Evolutionary conservation across 64 coral and sea anemone genomes (phyloP).

Genomic region (Montipora efflorescens): DNA sequence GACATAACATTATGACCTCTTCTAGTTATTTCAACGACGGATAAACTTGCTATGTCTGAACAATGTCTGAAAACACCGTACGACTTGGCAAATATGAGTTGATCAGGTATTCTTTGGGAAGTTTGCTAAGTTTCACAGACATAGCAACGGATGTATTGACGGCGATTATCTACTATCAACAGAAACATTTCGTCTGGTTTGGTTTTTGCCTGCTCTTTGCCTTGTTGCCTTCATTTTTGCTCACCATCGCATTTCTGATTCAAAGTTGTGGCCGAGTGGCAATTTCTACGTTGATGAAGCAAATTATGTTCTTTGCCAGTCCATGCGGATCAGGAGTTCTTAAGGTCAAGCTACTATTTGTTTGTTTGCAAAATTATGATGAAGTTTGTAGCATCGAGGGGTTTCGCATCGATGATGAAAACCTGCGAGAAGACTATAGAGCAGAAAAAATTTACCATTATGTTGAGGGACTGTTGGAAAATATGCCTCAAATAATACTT

Average conservation of each 20-base stretch:
- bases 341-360: slow-evolving; percentile 55
- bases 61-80: slow-evolving; percentile 26
- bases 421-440: slow-evolving; percentile 32
- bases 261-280: slow-evolving; percentile 9
- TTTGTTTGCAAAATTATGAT: slow-evolving; percentile 66
- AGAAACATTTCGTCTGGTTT: slow-evolving; percentile 38
- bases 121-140: slow-evolving; percentile 43
- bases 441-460: slow-evolving; percentile 44
- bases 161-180: slow-evolving; percentile 38
- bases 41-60: neutral
- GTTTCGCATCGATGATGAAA: slow-evolving; percentile 40
- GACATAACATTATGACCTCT: neutral
- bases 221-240: slow-evolving; percentile 30
- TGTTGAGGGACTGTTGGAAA: slow-evolving; percentile 61
- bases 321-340: slow-evolving; percentile 69
- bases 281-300: neutral
- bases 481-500: slow-evolving; percentile 71
- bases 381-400: slow-evolving; percentile 46
- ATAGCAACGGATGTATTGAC: slow-evolving; percentile 60
- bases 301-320: slow-evolving; percentile 26
- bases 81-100: slow-evolving; percentile 54
- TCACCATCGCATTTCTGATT: slow-evolving; percentile 49
- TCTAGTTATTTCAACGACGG: neutral
- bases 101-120: slow-evolving; percentile 41
- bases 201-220: slow-evolving; percentile 69